Evolutionary conservation across 2,113 vertebrate species (phyloP).

Genomic region (Engystomops pustulosus): DNA sequence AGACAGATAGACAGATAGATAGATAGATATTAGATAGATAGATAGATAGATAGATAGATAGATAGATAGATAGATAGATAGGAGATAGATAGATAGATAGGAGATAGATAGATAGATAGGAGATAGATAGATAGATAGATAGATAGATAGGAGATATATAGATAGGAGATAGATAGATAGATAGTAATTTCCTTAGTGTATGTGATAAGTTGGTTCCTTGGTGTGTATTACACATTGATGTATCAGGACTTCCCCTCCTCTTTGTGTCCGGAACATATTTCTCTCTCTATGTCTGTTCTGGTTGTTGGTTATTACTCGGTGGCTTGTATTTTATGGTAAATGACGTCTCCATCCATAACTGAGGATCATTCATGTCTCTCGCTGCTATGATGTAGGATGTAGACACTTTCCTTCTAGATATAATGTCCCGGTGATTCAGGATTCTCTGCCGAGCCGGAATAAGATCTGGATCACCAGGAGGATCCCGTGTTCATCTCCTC

Average conservation of each 20-base stretch:
- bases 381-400: slow-evolving; percentile 2
- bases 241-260: not conserved
- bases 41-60: not conserved
- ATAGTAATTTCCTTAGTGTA: no score
- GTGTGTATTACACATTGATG: no score
- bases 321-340: not conserved
- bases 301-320: not conserved
- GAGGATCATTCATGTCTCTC: slow-evolving; percentile 24
- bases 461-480: not conserved
- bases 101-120: no score
- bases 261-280: not conserved
- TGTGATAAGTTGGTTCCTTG: no score
- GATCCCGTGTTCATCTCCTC: no score
- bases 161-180: no score
- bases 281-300: not conserved
- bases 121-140: no score
- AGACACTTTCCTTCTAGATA: not conserved
- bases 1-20: not conserved
- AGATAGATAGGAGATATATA: no score
- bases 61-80: not conserved
- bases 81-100: not conserved
- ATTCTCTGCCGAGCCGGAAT: not conserved
- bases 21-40: not conserved
- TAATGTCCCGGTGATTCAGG: slow-evolving; percentile 11
- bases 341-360: slow-evolving; percentile 23